Evolutionary conservation across 2,797 vertebrate species (phyloP).

Genomic region (Dendrocincla tyrannina): DNA sequence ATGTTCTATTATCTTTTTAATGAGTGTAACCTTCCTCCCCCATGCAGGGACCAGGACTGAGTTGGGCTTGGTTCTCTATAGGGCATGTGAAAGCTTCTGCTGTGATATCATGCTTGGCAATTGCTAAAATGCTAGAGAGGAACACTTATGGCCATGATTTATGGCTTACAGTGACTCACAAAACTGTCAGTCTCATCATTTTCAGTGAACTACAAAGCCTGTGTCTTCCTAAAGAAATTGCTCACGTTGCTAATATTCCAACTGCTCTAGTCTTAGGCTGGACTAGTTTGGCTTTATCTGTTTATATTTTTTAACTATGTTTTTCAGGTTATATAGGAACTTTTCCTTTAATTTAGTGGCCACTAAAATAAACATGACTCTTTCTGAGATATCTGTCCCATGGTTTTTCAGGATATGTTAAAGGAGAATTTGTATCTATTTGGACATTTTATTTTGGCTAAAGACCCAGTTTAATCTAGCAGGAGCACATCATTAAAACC

Average conservation of each 20-base stretch:
- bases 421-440: neutral
- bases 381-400: neutral
- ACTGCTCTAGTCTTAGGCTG: neutral
- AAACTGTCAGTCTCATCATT: neutral
- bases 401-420: neutral
- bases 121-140: neutral
- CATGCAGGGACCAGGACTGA: neutral
- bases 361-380: neutral
- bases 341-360: neutral
- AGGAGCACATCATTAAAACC: neutral
- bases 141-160: neutral
- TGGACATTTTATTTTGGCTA: neutral
- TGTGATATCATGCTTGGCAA: neutral
- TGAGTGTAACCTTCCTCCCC: neutral
- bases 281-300: neutral
- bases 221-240: neutral
- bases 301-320: neutral
- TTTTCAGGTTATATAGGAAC: neutral
- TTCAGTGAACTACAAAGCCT: fast-evolving
- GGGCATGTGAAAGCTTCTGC: neutral
- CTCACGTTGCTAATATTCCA: neutral
- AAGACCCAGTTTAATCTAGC: neutral
- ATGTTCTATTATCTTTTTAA: neutral
- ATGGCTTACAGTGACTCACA: neutral
- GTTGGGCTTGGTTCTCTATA: neutral